A percentile compares a stretch with the other conserved stretches of the same genome.
These are phyloP conservation scores for Plodia interpunctella DNA, from an alignment of 1,140 invertebrate genomes.

Conservation along the genomic window DNA sequence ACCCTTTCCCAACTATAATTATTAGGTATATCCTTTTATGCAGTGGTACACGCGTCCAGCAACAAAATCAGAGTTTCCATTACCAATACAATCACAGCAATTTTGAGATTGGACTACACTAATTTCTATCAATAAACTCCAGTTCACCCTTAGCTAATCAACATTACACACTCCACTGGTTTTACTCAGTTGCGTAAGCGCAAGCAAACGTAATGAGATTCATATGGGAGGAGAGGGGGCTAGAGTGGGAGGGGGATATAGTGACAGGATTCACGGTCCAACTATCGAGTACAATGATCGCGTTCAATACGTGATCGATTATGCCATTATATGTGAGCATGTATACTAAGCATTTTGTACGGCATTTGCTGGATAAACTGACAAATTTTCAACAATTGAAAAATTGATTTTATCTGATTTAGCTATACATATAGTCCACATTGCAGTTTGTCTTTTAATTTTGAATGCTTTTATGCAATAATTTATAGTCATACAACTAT, in stretches of 20 bases:
- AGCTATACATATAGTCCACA: too few species aligned
- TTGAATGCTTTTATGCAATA: too few species aligned
- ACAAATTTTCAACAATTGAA: slow-evolving; percentile 2
- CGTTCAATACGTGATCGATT: slow-evolving; percentile 72
- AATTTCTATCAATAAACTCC: slow-evolving; percentile 18
- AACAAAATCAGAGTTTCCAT: too few species aligned
- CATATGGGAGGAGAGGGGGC: slow-evolving; percentile 46
- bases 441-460: too few species aligned
- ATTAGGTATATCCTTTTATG: too few species aligned
- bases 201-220: slow-evolving; percentile 62
- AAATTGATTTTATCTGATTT: neutral
- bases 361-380: slow-evolving; percentile 1
- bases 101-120: neutral
- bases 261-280: slow-evolving; percentile 73
- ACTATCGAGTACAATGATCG: slow-evolving; percentile 68
- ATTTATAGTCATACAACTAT: too few species aligned
- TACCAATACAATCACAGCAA: neutral
- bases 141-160: slow-evolving; percentile 47
- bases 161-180: slow-evolving; percentile 52
- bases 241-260: slow-evolving; percentile 31
- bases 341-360: slow-evolving; percentile 15
- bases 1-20: too few species aligned
- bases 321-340: slow-evolving; percentile 52
- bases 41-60: too few species aligned
- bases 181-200: slow-evolving; percentile 69